Evolutionary conservation across 2,888 invertebrate species (phyloP), one percentile per base, ranked within the genome.

Genomic region (Synanthedon vespiformis): DNA sequence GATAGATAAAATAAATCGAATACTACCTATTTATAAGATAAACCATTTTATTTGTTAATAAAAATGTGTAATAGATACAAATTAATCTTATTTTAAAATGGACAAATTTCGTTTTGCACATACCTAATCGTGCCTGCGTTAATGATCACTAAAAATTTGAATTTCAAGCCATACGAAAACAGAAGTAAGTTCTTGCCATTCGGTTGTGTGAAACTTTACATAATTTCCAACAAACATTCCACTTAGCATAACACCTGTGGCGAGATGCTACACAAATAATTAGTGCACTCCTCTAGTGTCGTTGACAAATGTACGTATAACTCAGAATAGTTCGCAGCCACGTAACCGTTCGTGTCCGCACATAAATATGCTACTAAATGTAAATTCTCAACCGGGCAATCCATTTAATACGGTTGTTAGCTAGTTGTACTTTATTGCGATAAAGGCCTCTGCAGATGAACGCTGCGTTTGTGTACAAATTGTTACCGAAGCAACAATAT

Each of bases 351-450:
- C 44, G 14, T 40, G 49, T 40, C 22, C 40, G 16, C 40, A 18
- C 51, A 52, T 50, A 54, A 56, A 54, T 56, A 54, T 40, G 48
- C 12, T 56, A 52, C 34, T 56, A 52, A 54, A 52, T 56, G 56
- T 49, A 52, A 56, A 56, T 53, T 54, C 48, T 27, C 53, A 22
- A 44, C 40, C 27, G 52, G 40, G 50, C 51, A 54, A 56, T 56
- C 52, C 44, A 50, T 56, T 56, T 54, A 52, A 51, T 54, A 56
- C 54, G 55, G 53, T 52, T 53, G 53, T 55, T 51, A 22, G 49
- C 51, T 51, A 22, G 48, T 48, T 48, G 48, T 48, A 48, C 12
- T 48, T 48, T 48, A 48, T 48, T 18, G 11, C 48, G 12, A 12
- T 48, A 48, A 48, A 18, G 44, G 44, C 44, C 14, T 14, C 8